A percentile compares a stretch with the other conserved stretches of the same genome.
Conservation (phyloP, 2,797 vertebrate genomes). For the Enoplosus armatus region DNA sequence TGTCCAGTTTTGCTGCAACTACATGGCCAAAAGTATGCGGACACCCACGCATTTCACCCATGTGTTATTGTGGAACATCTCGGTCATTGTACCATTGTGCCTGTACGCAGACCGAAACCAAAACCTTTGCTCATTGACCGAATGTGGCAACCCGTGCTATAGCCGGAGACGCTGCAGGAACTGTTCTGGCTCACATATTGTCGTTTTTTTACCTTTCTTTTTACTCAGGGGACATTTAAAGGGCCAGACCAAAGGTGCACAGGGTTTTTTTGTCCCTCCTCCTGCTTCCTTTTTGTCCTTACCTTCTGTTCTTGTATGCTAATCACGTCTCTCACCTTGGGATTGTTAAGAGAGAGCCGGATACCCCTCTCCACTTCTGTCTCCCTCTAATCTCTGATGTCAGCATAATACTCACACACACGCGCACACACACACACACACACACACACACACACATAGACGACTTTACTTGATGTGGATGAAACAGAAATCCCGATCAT, state of each 20-base stretch:
- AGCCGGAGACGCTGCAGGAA: background rate
- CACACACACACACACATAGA: background rate
- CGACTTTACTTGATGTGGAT: constrained; percentile 7
- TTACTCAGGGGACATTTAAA: background rate
- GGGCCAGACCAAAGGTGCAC: background rate
- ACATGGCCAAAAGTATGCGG: background rate
- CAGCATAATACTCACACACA: constrained; percentile 4
- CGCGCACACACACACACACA: background rate
- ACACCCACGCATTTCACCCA: background rate
- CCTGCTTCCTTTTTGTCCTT: constrained; percentile 15
- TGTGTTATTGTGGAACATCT: background rate
- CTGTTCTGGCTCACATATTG: background rate
- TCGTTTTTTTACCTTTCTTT: too few relatives aligned
- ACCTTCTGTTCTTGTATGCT: constrained; percentile 16
- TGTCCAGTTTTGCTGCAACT: background rate
- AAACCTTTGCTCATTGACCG: background rate
- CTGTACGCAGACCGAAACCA: background rate
- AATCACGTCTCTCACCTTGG: constrained; percentile 38
- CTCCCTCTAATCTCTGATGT: constrained; percentile 46
- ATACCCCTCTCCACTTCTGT: constrained; percentile 11
- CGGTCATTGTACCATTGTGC: background rate
- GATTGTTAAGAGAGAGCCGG: constrained; percentile 4
- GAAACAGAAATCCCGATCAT: constrained; percentile 36
- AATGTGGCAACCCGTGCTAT: background rate
- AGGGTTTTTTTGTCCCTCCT: background rate